Base-by-base conservation (phyloP, 2,888 invertebrate genomes). In the Campoplex nolae region DNA sequence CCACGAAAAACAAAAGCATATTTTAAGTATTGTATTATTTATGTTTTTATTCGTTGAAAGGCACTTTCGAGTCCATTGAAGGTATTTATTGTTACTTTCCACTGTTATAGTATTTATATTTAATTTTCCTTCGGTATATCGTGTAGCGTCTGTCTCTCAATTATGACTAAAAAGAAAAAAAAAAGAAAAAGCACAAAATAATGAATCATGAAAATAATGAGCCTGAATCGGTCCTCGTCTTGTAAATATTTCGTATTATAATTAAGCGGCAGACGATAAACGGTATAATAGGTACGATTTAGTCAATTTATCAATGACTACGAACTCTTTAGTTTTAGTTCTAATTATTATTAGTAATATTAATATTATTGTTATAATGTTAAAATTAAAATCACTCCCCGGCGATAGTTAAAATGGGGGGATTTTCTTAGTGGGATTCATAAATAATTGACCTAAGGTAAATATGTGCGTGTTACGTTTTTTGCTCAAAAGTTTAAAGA, bases 41-140 rank as follows among this genome's bases (percentile, higher is more conserved):
- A 81, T 86, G 84, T 89, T 90, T 90, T 89, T 88, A 89, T 87
- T 89, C 81, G 88, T 90, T 90, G 89, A 89, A 90, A 90, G 80
- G 88, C 88, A 89, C 88, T 89, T 81, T 89, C 88, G 86, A 87
- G 84, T 88, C 88, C 89, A 87, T 89, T 87, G 85, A 88, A 84
- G 87, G 81, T 91, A 91, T 89, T 90, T 89, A 88, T 91, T 89
- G 89, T 90, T 90, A 87, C 79, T 85, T 88, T 81, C 81, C 87
- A 83, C 88, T 86, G 86, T 89, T 85, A 68, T 89, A 87, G 83
- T 91, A 91, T 90, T 90, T 90, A 91, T 89, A 88, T 89, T 86
- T 83, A 83, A 89, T 86, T 88, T 65, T 82, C 65, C 56, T 58
- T 42, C 68, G 65, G 51, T 65, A 73, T 54, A 70, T 87, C 84